These are phyloP conservation scores for Oncorhynchus masou DNA, from an alignment of 2,113 vertebrate genomes.

Conservation along the genomic window DNA sequence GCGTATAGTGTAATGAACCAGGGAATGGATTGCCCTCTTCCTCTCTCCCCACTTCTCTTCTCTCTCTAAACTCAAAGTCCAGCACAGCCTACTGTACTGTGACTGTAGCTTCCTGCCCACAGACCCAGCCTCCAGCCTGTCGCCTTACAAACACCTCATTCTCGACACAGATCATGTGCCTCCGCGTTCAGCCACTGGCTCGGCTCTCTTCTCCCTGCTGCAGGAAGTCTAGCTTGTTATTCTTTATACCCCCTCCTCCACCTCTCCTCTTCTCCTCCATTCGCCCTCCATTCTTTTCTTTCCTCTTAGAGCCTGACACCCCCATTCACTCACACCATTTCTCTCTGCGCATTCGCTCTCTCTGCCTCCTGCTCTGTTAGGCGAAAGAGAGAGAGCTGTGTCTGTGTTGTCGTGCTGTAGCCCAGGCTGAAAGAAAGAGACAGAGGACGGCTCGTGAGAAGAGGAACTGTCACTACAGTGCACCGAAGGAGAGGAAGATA, in stretches of 20 bases:
- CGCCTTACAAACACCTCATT: conserved; percentile 14
- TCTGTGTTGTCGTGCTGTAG: conserved; percentile 10
- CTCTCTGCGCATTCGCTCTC: conserved; percentile 20
- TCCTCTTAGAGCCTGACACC: no score
- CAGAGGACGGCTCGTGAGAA: conserved; percentile 1
- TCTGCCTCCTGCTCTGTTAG: conserved; percentile 8
- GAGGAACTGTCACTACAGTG: not conserved
- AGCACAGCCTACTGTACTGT: not conserved
- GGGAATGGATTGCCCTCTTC: not conserved
- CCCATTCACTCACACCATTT: conserved; percentile 1
- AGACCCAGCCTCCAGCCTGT: not conserved
- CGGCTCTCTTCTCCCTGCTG: conserved; percentile 2
- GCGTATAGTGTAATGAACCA: no score
- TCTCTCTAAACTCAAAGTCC: conserved; percentile 19
- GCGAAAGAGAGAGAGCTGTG: conserved; percentile 15
- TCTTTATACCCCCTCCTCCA: not conserved
- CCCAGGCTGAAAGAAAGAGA: not conserved
- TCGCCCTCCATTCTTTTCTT: not conserved
- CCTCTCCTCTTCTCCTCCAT: not conserved
- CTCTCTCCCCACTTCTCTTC: not conserved
- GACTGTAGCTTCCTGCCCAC: conserved; percentile 44
- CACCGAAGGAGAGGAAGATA: not conserved
- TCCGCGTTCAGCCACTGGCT: conserved; percentile 28
- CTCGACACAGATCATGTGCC: conserved; percentile 61
- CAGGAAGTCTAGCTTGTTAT: conserved; percentile 48